Conservation (phyloP, 2,797 vertebrate genomes). For the Buphagus erythrorhynchus region DNA sequence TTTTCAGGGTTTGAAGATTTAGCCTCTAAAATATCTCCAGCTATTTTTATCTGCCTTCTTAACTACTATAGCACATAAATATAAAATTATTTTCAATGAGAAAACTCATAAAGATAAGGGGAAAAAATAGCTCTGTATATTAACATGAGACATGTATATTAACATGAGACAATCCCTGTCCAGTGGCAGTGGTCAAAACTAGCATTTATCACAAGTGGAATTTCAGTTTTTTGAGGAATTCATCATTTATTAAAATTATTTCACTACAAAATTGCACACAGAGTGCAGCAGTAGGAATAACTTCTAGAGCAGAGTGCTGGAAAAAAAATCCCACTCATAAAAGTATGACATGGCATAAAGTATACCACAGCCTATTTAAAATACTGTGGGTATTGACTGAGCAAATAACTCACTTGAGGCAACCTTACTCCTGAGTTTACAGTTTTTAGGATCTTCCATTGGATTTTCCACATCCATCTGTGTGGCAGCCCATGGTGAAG, state of each 20-base stretch:
- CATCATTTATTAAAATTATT: background rate
- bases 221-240: background rate
- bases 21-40: background rate
- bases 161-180: background rate
- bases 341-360: background rate
- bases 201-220: background rate
- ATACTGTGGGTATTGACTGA: background rate
- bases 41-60: background rate
- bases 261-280: background rate
- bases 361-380: background rate
- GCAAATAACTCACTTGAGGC: background rate
- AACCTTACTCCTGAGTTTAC: background rate
- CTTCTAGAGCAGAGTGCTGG: background rate
- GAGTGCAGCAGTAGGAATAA: background rate
- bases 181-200: background rate
- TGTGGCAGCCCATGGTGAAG: fast-evolving
- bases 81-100: background rate
- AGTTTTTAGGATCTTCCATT: background rate
- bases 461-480: background rate
- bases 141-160: background rate
- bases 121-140: background rate
- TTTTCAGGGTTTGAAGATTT: background rate
- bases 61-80: background rate
- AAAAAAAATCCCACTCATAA: background rate
- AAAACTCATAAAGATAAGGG: background rate